phyloP scores from a whole-genome alignment of 2,797 vertebrate genomes.

The Microctenopoma lineatum region DNA sequence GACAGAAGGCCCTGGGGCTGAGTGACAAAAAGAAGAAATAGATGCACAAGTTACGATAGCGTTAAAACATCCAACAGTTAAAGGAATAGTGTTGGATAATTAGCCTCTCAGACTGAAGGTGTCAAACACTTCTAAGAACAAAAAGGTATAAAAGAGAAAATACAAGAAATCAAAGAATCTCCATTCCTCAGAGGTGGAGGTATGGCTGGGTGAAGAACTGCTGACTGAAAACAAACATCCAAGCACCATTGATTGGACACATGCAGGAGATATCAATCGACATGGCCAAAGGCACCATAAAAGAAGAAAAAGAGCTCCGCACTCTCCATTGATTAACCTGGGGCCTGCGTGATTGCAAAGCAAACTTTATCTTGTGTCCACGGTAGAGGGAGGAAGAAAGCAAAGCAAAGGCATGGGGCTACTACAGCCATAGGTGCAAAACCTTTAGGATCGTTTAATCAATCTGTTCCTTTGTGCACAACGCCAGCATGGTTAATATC shows the following conservation, averaged over 20 bases:
- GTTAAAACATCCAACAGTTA: background rate
- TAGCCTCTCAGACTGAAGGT: background rate
- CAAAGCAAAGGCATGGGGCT: background rate
- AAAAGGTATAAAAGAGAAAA: slow-evolving; percentile 1
- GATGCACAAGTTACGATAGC: background rate
- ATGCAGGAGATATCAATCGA: slow-evolving; percentile 73
- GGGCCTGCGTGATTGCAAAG: slow-evolving; percentile 51
- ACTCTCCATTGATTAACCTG: slow-evolving; percentile 38
- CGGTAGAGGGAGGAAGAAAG: background rate
- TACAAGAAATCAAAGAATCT: slow-evolving; percentile 22
- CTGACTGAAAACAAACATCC: slow-evolving; percentile 77
- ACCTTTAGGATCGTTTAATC: slow-evolving; percentile 1
- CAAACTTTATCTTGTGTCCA: slow-evolving; percentile 50
- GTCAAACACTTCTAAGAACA: background rate
- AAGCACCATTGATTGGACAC: slow-evolving; percentile 70
- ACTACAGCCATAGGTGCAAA: background rate
- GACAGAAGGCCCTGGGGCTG: background rate
- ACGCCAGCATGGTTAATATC: slow-evolving; percentile 39
- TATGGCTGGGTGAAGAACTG: slow-evolving; percentile 42
- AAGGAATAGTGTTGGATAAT: background rate
- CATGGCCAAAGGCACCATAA: slow-evolving; percentile 62
- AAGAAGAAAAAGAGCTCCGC: slow-evolving; percentile 45
- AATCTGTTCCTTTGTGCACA: slow-evolving; percentile 39
- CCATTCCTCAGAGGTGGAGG: background rate
- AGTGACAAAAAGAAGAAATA: background rate